Evolutionary conservation across 1,140 invertebrate genomes (phyloP).

Genomic region (Capitella teleta): DNA sequence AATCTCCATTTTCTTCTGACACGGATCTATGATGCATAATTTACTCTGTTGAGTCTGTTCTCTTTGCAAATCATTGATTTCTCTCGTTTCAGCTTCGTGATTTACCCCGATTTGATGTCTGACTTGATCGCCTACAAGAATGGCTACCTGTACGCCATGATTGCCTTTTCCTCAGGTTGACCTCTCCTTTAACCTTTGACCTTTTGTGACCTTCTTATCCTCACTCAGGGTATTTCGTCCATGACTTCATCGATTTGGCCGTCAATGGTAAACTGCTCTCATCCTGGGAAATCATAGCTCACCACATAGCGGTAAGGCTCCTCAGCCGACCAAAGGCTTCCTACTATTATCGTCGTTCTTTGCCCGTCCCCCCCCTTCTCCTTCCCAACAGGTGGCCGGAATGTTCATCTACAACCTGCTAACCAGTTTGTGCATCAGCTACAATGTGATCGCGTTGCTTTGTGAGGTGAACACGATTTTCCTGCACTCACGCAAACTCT

Average conservation of each 20-base stretch:
- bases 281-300: slow-evolving; percentile 13
- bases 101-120: slow-evolving; percentile 11
- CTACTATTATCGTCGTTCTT: not conserved
- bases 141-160: slow-evolving; percentile 10
- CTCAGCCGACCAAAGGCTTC: not conserved
- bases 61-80: no score
- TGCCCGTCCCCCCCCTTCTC: not conserved
- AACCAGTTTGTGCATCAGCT: slow-evolving; percentile 23
- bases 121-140: slow-evolving; percentile 13
- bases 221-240: slow-evolving; percentile 14
- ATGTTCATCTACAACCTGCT: slow-evolving; percentile 17
- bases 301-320: slow-evolving; percentile 14
- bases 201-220: not conserved
- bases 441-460: slow-evolving; percentile 30
- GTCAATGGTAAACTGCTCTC: slow-evolving; percentile 3
- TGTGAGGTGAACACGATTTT: slow-evolving; percentile 34
- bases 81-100: slow-evolving; percentile 12
- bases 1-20: no score
- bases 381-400: slow-evolving; percentile 10
- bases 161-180: slow-evolving; percentile 14
- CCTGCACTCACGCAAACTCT: slow-evolving; percentile 30
- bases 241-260: slow-evolving; percentile 16
- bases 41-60: no score
- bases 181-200: no score
- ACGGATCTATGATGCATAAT: no score